These are phyloP conservation scores for Lymantria monacha DNA, from an alignment of 2,888 invertebrate species.

Conservation along the genomic window DNA sequence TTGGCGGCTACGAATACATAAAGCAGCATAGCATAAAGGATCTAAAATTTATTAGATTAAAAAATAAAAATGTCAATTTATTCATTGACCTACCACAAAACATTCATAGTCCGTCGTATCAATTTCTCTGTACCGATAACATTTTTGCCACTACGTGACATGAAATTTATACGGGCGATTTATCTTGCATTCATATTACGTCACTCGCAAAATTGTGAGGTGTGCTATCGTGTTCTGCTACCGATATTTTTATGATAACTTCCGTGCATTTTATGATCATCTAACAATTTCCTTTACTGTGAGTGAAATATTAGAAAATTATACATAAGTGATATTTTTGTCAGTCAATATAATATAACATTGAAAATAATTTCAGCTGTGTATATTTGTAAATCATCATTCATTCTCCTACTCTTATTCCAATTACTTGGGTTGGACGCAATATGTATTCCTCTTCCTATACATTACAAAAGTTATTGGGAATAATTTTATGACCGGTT, in stretches of 20 bases:
- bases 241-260: slow-evolving; percentile 55
- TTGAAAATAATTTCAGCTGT: no score
- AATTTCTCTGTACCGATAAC: slow-evolving; percentile 73
- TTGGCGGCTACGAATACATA: no score
- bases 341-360: not conserved
- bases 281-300: slow-evolving; percentile 21
- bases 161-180: slow-evolving; percentile 78
- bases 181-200: slow-evolving; percentile 77
- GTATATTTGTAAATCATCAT: no score
- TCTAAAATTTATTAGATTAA: no score
- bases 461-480: no score
- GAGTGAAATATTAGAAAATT: slow-evolving; percentile 2
- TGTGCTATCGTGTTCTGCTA: slow-evolving; percentile 64
- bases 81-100: slow-evolving; percentile 66
- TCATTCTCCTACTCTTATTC: no score
- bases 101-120: slow-evolving; percentile 64
- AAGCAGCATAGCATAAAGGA: no score
- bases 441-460: no score
- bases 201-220: slow-evolving; percentile 70
- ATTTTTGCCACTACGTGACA: slow-evolving; percentile 78
- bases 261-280: slow-evolving; percentile 48
- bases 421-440: no score
- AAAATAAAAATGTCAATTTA: slow-evolving; percentile 12
- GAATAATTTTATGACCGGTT: no score
- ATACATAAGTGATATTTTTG: not conserved